Conservation (phyloP, 2,888 invertebrate species). For the Antheraea yamamai region DNA sequence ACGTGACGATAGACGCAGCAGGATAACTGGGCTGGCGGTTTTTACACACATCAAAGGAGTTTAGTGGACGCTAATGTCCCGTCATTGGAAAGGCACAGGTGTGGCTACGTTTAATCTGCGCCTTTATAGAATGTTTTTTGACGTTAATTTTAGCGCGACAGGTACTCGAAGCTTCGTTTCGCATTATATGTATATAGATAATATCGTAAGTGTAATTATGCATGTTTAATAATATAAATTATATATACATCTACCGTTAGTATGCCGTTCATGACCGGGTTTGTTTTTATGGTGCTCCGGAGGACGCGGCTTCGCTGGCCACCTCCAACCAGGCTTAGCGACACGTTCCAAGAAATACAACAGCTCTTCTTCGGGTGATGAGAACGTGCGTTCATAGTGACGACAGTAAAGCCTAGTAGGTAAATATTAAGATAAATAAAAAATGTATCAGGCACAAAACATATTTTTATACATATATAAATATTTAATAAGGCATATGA, state of each 20-base stretch:
- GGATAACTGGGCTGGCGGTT: too few species aligned
- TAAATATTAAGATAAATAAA: conserved; percentile 25
- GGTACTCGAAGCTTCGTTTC: too few species aligned
- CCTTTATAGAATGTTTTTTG: too few species aligned
- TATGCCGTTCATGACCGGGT: conserved; percentile 66
- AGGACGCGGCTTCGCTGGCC: conserved; percentile 87
- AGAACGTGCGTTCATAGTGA: conserved; percentile 85
- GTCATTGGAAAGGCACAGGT: too few species aligned
- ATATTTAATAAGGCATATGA: too few species aligned
- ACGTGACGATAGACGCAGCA: too few species aligned
- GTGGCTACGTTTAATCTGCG: too few species aligned
- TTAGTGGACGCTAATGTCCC: too few species aligned
- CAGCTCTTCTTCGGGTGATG: conserved; percentile 88
- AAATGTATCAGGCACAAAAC: background rate
- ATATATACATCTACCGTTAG: conserved; percentile 50
- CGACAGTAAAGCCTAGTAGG: conserved; percentile 89
- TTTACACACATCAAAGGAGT: too few species aligned
- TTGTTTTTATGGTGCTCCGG: conserved; percentile 85
- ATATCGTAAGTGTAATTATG: too few species aligned
- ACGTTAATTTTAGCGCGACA: too few species aligned
- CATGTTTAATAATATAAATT: background rate
- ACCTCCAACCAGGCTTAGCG: conserved; percentile 91
- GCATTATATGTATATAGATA: too few species aligned
- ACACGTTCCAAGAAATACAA: conserved; percentile 90
- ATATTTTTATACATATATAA: background rate